Percentiles rank a stretch among this genome's conserved stretches.
Evolutionary conservation across 2,797 vertebrate species (phyloP).

Genomic region (Dromococcyx pavoninus): DNA sequence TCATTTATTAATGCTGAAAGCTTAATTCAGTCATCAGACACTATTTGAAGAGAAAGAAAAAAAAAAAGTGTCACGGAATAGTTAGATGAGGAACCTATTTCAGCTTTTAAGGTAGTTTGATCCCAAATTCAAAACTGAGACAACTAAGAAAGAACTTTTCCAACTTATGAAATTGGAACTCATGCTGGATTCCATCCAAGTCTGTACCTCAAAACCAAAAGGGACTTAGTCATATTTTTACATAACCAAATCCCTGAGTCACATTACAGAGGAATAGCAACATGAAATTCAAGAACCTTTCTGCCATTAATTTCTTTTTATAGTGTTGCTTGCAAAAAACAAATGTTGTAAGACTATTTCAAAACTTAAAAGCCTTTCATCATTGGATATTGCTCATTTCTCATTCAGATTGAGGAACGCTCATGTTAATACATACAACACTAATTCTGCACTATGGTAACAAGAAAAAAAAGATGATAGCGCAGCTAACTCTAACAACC

Average conservation of each 20-base stretch:
- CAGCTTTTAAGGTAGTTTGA: slow-evolving; percentile 31
- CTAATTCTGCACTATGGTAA: neutral
- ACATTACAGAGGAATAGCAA: slow-evolving; percentile 26
- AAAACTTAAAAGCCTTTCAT: slow-evolving; percentile 16
- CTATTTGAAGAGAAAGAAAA: neutral
- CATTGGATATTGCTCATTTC: neutral
- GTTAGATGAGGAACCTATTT: neutral
- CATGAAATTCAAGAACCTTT: neutral
- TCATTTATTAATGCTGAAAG: slow-evolving; percentile 1
- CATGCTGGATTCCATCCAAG: slow-evolving; percentile 44
- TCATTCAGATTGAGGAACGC: neutral
- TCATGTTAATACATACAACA: neutral
- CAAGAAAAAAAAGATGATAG: neutral
- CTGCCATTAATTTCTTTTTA: slow-evolving; percentile 38
- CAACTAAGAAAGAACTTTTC: slow-evolving; percentile 57
- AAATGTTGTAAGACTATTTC: slow-evolving; percentile 14
- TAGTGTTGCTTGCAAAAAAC: slow-evolving; percentile 7
- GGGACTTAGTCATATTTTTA: slow-evolving; percentile 31
- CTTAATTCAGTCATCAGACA: neutral
- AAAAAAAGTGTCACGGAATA: neutral
- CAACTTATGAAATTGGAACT: slow-evolving; percentile 64
- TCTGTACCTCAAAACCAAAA: slow-evolving; percentile 51
- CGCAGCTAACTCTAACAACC: neutral
- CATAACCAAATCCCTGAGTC: slow-evolving; percentile 46
- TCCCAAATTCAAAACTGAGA: slow-evolving; percentile 54